phyloP scores from a whole-genome alignment of 2,113 vertebrate genomes.

The Paramormyrops kingsleyae region DNA sequence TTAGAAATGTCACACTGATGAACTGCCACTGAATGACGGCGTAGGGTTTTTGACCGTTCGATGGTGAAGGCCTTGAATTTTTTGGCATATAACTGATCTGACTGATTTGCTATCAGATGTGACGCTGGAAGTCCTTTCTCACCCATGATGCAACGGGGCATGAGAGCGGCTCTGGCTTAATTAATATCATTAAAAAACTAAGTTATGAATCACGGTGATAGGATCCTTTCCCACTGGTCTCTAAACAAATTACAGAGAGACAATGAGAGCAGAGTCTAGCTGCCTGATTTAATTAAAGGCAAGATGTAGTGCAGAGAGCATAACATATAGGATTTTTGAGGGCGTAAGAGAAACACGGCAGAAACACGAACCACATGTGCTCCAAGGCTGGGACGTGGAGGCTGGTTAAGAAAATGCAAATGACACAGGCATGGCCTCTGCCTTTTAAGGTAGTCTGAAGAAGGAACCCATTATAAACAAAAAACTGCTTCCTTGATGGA shows the following conservation, averaged over 20 bases:
- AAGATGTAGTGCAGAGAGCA: slow-evolving; percentile 5
- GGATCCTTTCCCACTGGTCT: slow-evolving; percentile 42
- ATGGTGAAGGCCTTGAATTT: not conserved
- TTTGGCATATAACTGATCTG: not conserved
- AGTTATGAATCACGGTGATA: slow-evolving; percentile 48
- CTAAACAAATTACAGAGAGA: slow-evolving; percentile 59
- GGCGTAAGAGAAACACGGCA: slow-evolving; percentile 27
- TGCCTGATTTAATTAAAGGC: slow-evolving; percentile 31
- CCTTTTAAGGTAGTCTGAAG: not conserved
- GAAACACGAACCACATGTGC: slow-evolving; percentile 42
- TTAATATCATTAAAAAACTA: slow-evolving; percentile 55
- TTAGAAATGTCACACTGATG: not conserved
- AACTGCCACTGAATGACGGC: not conserved
- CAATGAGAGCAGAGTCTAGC: slow-evolving; percentile 34
- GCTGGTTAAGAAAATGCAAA: not conserved
- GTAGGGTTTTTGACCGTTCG: not conserved
- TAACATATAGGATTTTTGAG: slow-evolving; percentile 47
- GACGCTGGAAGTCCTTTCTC: slow-evolving; percentile 33
- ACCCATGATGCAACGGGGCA: slow-evolving; percentile 36
- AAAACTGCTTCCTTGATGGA: not conserved
- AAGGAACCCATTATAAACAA: not conserved
- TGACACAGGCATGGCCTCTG: not conserved
- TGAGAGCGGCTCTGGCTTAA: slow-evolving; percentile 37
- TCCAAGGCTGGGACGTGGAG: slow-evolving; percentile 16
- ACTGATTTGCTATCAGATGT: slow-evolving; percentile 21